These are phyloP conservation scores for Asobara japonica DNA, from an alignment of 1,140 invertebrate species.

Conservation along the genomic window DNA sequence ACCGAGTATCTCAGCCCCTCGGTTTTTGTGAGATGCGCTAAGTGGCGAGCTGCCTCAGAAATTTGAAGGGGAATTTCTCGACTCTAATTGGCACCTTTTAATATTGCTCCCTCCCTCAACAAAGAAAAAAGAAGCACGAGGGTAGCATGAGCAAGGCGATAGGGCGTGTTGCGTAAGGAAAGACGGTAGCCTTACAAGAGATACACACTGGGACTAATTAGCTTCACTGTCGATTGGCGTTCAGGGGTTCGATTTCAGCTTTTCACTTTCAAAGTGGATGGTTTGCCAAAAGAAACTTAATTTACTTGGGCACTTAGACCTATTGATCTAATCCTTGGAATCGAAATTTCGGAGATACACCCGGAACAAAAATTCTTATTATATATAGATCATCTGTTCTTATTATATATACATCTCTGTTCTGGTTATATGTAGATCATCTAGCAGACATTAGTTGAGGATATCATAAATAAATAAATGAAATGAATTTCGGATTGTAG, in stretches of 20 bases:
- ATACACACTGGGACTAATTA: constrained; percentile 10
- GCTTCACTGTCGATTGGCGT: constrained; percentile 3
- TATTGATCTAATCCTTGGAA: too few species aligned
- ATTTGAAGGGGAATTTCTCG: background rate
- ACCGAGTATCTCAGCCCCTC: background rate
- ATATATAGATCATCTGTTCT: too few species aligned
- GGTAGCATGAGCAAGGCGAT: background rate
- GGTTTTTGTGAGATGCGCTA: background rate
- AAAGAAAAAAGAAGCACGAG: background rate
- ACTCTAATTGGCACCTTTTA: constrained; percentile 7
- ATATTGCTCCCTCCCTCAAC: background rate
- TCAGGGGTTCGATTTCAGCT: background rate
- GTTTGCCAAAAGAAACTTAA: background rate
- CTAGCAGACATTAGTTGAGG: too few species aligned
- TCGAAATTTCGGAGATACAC: too few species aligned
- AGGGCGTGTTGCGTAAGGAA: constrained; percentile 16
- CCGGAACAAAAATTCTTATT: too few species aligned
- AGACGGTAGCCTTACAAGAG: constrained; percentile 16
- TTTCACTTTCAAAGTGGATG: background rate
- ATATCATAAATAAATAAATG: too few species aligned
- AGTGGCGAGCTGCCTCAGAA: background rate
- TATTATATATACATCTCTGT: too few species aligned
- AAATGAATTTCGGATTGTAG: too few species aligned
- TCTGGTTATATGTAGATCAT: too few species aligned
- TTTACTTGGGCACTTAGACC: background rate